A percentile compares a stretch with the other conserved stretches of the same genome.
Evolutionary conservation across 2,113 vertebrate species (phyloP).

Genomic region (Scolopax mira): DNA sequence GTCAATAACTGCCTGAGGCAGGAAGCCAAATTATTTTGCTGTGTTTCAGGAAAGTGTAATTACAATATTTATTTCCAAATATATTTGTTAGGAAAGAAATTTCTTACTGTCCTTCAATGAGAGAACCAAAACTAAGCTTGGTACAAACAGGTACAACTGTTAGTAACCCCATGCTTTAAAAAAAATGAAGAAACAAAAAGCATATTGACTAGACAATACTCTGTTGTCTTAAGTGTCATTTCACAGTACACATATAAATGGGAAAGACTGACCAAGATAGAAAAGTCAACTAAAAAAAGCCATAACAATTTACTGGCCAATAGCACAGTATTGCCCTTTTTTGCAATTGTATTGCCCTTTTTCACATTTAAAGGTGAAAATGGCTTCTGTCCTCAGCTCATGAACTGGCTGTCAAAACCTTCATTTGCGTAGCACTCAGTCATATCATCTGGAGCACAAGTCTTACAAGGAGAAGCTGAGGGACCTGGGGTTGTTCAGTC

Average conservation of each 20-base stretch:
- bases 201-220: not conserved
- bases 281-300: not conserved
- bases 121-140: not conserved
- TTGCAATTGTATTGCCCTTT: not conserved
- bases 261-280: not conserved
- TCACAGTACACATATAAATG: not conserved
- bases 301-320: not conserved
- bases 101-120: not conserved
- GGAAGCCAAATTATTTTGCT: not conserved
- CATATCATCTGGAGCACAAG: no score
- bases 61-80: constrained; percentile 7
- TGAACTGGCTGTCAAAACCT: not conserved
- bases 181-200: not conserved
- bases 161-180: not conserved
- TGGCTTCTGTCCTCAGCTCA: not conserved
- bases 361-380: not conserved
- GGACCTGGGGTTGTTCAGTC: no score
- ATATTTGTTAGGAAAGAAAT: not conserved
- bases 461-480: no score
- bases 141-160: not conserved
- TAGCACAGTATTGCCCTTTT: not conserved
- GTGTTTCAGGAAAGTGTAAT: not conserved
- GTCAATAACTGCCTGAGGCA: not conserved
- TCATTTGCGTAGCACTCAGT: not conserved
- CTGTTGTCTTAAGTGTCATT: not conserved